Percentiles rank a stretch among this genome's conserved stretches.
phyloP scores from a whole-genome alignment of 2,888 invertebrate genomes.

The Lucinisca nassula region DNA sequence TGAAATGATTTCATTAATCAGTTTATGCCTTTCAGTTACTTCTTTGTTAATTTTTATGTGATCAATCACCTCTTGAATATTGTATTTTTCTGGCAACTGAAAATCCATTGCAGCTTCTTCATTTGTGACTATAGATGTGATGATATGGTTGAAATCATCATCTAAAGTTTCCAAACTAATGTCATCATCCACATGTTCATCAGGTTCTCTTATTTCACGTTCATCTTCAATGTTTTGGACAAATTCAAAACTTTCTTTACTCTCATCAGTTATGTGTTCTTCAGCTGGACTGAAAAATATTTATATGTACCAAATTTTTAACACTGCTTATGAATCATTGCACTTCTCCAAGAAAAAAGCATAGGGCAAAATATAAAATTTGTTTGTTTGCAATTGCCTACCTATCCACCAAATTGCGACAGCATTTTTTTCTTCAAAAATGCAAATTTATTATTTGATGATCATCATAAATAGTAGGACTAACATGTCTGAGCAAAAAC shows the following conservation, averaged over 20 bases:
- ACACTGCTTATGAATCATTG: background rate
- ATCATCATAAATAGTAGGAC: no score
- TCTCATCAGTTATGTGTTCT: background rate
- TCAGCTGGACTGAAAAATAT: background rate
- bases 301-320: background rate
- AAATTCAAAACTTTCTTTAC: background rate
- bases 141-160: conserved; percentile 7
- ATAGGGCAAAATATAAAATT: no score
- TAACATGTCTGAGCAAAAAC: no score
- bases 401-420: no score
- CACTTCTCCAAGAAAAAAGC: no score
- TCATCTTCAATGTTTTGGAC: background rate
- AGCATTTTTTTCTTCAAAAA: no score
- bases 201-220: background rate
- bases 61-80: background rate
- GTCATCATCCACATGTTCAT: background rate
- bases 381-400: no score
- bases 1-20: conserved; percentile 5
- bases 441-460: no score
- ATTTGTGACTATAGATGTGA: background rate
- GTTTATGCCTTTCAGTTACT: background rate
- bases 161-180: background rate
- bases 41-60: background rate
- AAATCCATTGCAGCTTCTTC: conserved; percentile 3
- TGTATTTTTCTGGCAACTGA: conserved; percentile 13